A percentile compares a stretch with the other conserved stretches of the same genome.
phyloP scores from a whole-genome alignment of 1,140 invertebrate species.

The Drosophila kohkoa region DNA sequence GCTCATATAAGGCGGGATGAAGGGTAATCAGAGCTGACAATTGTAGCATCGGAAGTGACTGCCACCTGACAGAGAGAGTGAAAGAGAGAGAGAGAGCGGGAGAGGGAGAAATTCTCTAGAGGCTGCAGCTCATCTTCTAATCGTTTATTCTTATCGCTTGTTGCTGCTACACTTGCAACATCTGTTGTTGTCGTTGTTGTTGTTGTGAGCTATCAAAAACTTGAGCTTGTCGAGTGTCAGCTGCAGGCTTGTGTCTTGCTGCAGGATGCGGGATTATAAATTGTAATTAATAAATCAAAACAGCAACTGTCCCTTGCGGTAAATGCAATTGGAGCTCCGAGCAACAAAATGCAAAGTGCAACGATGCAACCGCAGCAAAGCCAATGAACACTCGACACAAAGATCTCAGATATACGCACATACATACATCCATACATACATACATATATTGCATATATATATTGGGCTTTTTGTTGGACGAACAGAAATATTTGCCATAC shows the following conservation, averaged over 20 bases:
- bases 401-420: background rate
- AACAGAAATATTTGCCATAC: slow-evolving; percentile 44
- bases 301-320: slow-evolving; percentile 51
- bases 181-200: slow-evolving; percentile 11
- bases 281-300: slow-evolving; percentile 79
- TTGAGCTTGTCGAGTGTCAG: slow-evolving; percentile 43
- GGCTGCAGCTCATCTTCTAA: slow-evolving; percentile 37
- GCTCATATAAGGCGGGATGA: slow-evolving; percentile 1
- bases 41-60: slow-evolving; percentile 24
- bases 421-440: no score
- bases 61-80: slow-evolving; percentile 7
- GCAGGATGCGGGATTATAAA: slow-evolving; percentile 68
- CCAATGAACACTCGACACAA: slow-evolving; percentile 13
- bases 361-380: slow-evolving; percentile 15
- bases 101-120: background rate
- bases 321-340: slow-evolving; percentile 28
- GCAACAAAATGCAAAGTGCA: background rate
- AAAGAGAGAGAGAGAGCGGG: background rate
- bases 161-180: background rate
- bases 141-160: slow-evolving; percentile 34
- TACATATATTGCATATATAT: background rate
- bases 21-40: slow-evolving; percentile 27
- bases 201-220: slow-evolving; percentile 39
- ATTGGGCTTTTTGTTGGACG: slow-evolving; percentile 1
- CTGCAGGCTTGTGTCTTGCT: slow-evolving; percentile 29